Conservation (phyloP, 2,888 invertebrate genomes). For the Ophraella communa region DNA sequence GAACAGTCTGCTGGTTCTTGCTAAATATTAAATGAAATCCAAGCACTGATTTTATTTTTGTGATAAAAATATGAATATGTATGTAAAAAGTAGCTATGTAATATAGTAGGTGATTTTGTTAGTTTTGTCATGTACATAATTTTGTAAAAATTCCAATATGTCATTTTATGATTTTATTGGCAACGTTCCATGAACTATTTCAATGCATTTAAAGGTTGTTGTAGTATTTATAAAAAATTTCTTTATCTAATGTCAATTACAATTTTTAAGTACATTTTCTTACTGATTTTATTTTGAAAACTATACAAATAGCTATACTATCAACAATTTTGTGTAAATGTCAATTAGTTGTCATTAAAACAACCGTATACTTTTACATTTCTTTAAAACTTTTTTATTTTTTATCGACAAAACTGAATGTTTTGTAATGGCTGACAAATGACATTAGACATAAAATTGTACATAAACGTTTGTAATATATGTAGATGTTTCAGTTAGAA, state of each 20-base stretch:
- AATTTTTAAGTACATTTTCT: neutral
- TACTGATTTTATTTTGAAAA: too few species aligned
- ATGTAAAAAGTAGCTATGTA: neutral
- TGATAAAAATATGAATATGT: conserved; percentile 9
- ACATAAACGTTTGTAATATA: conserved; percentile 53
- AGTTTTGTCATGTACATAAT: neutral
- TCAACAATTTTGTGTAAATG: too few species aligned
- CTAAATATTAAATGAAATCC: neutral
- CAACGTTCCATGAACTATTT: conserved; percentile 16
- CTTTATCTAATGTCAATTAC: neutral
- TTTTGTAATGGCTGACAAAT: too few species aligned
- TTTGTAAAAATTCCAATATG: conserved; percentile 5
- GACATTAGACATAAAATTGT: conserved; percentile 40
- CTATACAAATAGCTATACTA: too few species aligned
- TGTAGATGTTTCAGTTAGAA: conserved; percentile 49
- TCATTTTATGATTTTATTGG: neutral
- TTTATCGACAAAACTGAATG: too few species aligned
- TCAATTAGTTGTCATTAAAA: too few species aligned
- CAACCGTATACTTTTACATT: too few species aligned
- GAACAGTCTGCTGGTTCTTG: neutral
- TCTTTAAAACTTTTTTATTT: neutral
- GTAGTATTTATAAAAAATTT: neutral
- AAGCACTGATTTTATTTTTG: conserved; percentile 19
- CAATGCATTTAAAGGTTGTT: conserved; percentile 18
- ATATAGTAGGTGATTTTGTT: neutral